phyloP scores from a whole-genome alignment of 2,888 invertebrate genomes.

The Allygus modestus region DNA sequence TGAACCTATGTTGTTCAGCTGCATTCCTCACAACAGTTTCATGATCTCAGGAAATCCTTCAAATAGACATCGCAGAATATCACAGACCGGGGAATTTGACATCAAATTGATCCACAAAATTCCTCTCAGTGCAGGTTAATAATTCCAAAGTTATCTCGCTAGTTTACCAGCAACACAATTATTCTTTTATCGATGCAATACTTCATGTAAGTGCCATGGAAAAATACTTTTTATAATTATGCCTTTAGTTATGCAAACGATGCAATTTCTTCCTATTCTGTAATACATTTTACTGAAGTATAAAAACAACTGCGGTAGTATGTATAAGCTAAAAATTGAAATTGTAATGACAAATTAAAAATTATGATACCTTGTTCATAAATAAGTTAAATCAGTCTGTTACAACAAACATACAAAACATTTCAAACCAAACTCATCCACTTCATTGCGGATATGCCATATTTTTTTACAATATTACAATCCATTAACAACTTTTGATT shows the following conservation, averaged over 20 bases:
- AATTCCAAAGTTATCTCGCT: neutral
- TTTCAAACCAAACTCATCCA: neutral
- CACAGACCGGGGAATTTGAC: constrained; percentile 34
- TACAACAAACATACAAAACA: neutral
- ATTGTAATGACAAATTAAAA: too few relatives aligned
- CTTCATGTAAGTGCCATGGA: too few relatives aligned
- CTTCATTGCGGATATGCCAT: neutral
- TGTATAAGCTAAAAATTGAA: too few relatives aligned
- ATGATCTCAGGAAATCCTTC: constrained; percentile 51
- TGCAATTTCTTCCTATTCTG: too few relatives aligned
- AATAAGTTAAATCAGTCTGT: neutral
- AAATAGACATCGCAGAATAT: neutral
- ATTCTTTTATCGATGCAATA: too few relatives aligned
- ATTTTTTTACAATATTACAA: too few relatives aligned
- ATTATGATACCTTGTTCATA: neutral
- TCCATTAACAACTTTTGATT: neutral
- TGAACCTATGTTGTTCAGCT: constrained; percentile 39
- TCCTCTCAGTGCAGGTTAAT: neutral
- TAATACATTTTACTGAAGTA: too few relatives aligned
- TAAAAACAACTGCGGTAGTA: too few relatives aligned
- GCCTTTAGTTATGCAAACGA: too few relatives aligned
- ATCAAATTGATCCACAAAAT: neutral
- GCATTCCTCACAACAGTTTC: constrained; percentile 1
- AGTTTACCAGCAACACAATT: neutral
- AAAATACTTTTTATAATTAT: too few relatives aligned